Percentiles rank a stretch among this genome's conserved stretches.
These are phyloP conservation scores for Catagonus wagneri DNA, from an alignment of 2,113 vertebrate genomes.

Conservation along the genomic window DNA sequence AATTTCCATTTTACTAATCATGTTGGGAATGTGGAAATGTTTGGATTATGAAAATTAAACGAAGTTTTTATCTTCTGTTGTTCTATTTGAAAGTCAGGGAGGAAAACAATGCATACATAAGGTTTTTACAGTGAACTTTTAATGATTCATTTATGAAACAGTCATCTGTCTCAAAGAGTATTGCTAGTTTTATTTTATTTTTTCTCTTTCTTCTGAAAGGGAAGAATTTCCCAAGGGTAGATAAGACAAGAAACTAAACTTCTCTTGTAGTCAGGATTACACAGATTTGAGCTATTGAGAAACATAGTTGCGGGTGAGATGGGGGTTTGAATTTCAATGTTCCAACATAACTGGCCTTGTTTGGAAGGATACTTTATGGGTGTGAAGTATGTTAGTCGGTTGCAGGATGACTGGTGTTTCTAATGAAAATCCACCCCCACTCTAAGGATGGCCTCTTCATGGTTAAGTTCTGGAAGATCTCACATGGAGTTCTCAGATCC, in stretches of 20 bases:
- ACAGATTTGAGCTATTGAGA: neutral
- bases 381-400: neutral
- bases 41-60: slow-evolving; percentile 35
- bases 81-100: slow-evolving; percentile 46
- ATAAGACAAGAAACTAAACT: neutral
- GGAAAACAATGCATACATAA: neutral
- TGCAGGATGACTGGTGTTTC: neutral
- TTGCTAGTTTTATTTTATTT: neutral
- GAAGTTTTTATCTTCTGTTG: neutral
- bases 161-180: neutral
- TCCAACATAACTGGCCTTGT: neutral
- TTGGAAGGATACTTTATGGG: neutral
- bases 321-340: neutral
- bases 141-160: neutral
- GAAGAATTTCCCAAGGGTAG: neutral
- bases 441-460: neutral
- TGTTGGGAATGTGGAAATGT: neutral
- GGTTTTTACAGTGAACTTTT: neutral
- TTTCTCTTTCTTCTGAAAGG: neutral
- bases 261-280: neutral
- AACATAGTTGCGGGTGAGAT: neutral
- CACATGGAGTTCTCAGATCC: neutral
- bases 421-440: neutral
- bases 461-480: neutral
- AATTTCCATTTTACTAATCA: neutral